Evolutionary conservation across 2,113 vertebrate species (phyloP).

Genomic region (Pteronura brasiliensis): DNA sequence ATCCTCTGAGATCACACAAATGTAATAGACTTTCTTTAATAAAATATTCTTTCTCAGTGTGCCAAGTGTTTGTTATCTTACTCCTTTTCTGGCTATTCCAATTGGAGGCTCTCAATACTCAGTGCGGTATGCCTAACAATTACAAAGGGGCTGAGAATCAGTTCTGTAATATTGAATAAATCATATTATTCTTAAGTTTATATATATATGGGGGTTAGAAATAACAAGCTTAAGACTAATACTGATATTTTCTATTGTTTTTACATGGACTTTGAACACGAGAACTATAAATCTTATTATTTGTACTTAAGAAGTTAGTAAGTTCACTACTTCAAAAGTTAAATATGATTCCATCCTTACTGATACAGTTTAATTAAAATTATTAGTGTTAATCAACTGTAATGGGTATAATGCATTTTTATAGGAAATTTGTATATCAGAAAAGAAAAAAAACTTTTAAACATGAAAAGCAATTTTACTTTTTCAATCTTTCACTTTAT

Average conservation of each 20-base stretch:
- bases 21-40: not conserved
- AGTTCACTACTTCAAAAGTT: not conserved
- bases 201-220: not conserved
- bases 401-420: not conserved
- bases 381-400: not conserved
- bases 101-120: not conserved
- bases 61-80: not conserved
- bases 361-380: not conserved
- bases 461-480: not conserved
- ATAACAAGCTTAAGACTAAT: not conserved
- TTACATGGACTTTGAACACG: not conserved
- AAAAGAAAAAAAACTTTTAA: not conserved
- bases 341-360: not conserved
- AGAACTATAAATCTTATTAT: not conserved
- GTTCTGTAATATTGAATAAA: not conserved
- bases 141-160: not conserved
- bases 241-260: not conserved
- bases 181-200: not conserved
- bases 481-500: not conserved
- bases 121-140: not conserved
- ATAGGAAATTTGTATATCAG: not conserved
- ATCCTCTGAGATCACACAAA: not conserved
- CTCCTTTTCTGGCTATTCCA: not conserved
- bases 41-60: not conserved
- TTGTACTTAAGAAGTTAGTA: not conserved